phyloP scores from a whole-genome alignment of 2,113 vertebrate genomes.

The Salvelinus sp. region DNA sequence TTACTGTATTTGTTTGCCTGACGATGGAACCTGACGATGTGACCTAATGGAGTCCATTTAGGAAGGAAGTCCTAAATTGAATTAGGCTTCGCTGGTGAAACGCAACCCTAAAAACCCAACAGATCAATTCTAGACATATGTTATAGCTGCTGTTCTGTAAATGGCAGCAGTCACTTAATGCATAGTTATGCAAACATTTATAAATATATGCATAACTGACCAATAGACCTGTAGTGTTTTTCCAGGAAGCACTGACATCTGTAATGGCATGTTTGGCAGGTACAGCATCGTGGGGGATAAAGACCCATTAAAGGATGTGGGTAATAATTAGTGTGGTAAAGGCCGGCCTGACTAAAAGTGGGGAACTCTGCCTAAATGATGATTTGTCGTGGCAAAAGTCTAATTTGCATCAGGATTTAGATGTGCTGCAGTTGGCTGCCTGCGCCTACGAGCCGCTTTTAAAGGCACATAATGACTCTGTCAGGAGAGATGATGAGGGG shows the following conservation, averaged over 20 bases:
- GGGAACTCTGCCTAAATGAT: slow-evolving; percentile 17
- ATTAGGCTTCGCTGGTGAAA: no score
- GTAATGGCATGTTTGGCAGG: not conserved
- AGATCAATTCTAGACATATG: no score
- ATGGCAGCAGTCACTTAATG: no score
- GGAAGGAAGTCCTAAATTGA: no score
- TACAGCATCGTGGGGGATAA: not conserved
- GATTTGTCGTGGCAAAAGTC: slow-evolving; percentile 22
- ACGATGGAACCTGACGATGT: no score
- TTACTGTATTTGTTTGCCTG: no score
- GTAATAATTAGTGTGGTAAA: not conserved
- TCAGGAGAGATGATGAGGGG: not conserved
- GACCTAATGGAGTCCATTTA: no score
- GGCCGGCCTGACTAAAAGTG: not conserved
- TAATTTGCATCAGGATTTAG: slow-evolving; percentile 28
- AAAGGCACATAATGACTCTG: not conserved
- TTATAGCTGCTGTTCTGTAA: no score
- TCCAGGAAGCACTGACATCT: not conserved
- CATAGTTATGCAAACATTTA: not conserved
- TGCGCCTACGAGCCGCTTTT: not conserved
- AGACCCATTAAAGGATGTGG: not conserved
- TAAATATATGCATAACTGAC: not conserved
- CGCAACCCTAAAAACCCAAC: no score
- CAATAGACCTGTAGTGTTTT: not conserved
- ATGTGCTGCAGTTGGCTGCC: slow-evolving; percentile 3